These are phyloP conservation scores for Enteromius mattozi DNA, from an alignment of 2,797 vertebrate species.

Conservation along the genomic window DNA sequence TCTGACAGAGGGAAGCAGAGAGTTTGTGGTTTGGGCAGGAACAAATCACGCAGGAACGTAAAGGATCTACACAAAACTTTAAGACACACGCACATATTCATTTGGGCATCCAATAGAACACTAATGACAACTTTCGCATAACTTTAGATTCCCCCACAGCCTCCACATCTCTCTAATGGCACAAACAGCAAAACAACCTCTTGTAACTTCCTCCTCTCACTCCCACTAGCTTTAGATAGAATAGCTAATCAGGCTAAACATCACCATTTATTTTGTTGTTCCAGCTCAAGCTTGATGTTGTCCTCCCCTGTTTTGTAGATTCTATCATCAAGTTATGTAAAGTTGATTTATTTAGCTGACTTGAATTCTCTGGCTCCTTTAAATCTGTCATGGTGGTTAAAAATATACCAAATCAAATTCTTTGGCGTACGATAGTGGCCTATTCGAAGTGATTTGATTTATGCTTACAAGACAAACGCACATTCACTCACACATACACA, in stretches of 20 bases:
- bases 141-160: slow-evolving; percentile 56
- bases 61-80: slow-evolving; percentile 64
- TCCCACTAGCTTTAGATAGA: slow-evolving; percentile 6
- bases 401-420: slow-evolving; percentile 42
- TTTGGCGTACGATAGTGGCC: slow-evolving; percentile 16
- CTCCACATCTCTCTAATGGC: slow-evolving; percentile 9
- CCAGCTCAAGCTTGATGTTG: neutral
- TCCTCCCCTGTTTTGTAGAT: slow-evolving; percentile 11
- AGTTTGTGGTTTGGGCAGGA: slow-evolving; percentile 61
- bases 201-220: slow-evolving; percentile 8
- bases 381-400: slow-evolving; percentile 42
- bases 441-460: slow-evolving; percentile 30
- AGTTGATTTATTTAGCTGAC: slow-evolving; percentile 27
- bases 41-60: slow-evolving; percentile 62
- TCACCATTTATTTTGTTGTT: slow-evolving; percentile 26
- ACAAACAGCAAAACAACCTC: slow-evolving; percentile 26
- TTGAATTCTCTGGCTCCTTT: neutral
- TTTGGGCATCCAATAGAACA: slow-evolving; percentile 61
- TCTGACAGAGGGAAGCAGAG: slow-evolving; percentile 61
- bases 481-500: neutral
- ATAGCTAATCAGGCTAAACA: slow-evolving; percentile 10
- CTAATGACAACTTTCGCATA: slow-evolving; percentile 72
- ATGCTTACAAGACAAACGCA: slow-evolving; percentile 28
- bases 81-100: neutral
- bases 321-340: slow-evolving; percentile 1